A percentile compares a stretch with the other conserved stretches of the same genome.
phyloP scores from a whole-genome alignment of 2,113 vertebrate genomes.

The Syngnathoides biaculeatus region DNA sequence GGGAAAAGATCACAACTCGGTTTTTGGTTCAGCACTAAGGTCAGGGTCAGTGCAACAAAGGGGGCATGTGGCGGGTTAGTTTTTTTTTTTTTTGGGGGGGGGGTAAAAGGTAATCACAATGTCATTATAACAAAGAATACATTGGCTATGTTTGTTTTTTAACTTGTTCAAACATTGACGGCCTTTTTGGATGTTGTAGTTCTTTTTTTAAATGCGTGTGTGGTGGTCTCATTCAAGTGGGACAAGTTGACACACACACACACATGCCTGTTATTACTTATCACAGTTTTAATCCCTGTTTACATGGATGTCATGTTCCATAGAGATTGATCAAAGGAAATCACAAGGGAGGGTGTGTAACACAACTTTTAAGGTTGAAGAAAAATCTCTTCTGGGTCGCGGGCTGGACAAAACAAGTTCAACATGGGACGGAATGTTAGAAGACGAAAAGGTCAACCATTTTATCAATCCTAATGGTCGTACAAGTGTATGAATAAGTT shows the following conservation, averaged over 20 bases:
- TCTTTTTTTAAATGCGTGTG: conserved; percentile 2
- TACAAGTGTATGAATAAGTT: no score
- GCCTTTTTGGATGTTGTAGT: not conserved
- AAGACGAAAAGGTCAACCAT: no score
- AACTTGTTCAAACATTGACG: not conserved
- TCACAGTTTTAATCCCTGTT: conserved; percentile 49
- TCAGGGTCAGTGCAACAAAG: conserved; percentile 8
- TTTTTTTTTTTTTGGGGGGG: no score
- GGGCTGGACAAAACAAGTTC: no score
- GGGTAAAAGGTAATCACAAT: not conserved
- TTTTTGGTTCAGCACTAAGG: not conserved
- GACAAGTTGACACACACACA: not conserved
- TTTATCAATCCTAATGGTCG: no score
- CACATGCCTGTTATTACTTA: conserved; percentile 1
- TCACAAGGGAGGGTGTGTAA: conserved; percentile 21
- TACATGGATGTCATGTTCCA: conserved; percentile 52
- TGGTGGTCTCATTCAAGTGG: not conserved
- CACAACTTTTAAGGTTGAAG: not conserved
- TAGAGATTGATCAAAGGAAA: conserved; percentile 75
- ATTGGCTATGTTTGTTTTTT: conserved; percentile 1
- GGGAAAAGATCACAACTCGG: not conserved
- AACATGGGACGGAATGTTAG: no score
- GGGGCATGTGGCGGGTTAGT: no score
- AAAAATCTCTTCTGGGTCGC: not conserved
- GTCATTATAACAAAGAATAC: not conserved